Percentiles rank a stretch among this genome's conserved stretches.
Conservation (phyloP, 2,113 vertebrate genomes). For the Upupa epops region DNA sequence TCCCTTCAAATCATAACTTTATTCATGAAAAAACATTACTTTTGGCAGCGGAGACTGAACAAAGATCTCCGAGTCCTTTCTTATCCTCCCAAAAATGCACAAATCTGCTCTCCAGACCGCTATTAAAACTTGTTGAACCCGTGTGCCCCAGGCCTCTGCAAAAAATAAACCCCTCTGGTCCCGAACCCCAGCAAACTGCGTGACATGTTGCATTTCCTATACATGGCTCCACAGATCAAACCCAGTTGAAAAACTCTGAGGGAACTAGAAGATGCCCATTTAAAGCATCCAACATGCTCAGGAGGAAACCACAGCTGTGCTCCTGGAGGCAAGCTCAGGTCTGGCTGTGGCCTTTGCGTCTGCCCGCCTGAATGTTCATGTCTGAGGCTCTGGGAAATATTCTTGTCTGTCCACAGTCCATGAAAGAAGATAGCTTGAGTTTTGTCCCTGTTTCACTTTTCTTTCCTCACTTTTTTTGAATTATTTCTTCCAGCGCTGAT, state of each 20-base stretch:
- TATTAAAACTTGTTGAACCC: not conserved
- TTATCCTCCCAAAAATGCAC: not conserved
- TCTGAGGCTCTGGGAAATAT: not conserved
- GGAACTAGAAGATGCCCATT: not conserved
- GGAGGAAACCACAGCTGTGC: not conserved
- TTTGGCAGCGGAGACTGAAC: not conserved
- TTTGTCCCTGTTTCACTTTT: not conserved
- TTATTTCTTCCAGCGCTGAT: not conserved
- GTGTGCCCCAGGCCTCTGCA: not conserved
- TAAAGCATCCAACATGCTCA: fast-evolving
- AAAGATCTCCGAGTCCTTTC: not conserved
- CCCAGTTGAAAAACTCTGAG: not conserved
- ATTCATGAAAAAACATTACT: conserved; percentile 24
- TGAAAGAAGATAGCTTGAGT: not conserved
- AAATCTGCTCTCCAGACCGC: not conserved
- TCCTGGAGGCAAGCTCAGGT: not conserved
- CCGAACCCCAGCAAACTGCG: not conserved
- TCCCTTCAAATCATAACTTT: not conserved
- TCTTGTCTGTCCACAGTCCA: not conserved
- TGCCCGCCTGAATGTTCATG: fast-evolving
- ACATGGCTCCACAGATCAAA: not conserved
- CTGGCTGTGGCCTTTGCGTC: not conserved
- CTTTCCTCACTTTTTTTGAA: not conserved
- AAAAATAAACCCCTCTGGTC: not conserved
- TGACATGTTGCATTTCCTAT: not conserved